Evolutionary conservation across 2,888 invertebrate species (phyloP).

Genomic region (Plebejus melissa): DNA sequence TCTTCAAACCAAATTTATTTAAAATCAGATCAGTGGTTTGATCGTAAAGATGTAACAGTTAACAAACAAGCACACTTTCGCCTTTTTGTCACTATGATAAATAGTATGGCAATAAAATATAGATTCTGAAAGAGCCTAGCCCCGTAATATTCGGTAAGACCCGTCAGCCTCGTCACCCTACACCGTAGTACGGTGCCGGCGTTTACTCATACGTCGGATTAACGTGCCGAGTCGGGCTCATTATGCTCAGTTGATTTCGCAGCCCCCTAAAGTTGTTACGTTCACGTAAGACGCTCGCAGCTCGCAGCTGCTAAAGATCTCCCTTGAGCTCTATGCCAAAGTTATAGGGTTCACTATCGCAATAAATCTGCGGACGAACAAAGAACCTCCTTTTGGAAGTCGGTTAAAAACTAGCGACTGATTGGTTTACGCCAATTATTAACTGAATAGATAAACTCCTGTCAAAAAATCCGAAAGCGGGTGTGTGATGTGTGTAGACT

Average conservation of each 20-base stretch:
- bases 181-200: conserved; percentile 3
- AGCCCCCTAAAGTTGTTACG: conserved; percentile 43
- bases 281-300: conserved; percentile 22
- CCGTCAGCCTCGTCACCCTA: background rate
- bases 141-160: background rate
- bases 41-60: no score
- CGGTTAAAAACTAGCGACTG: background rate
- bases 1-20: no score
- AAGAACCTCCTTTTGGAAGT: background rate
- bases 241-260: conserved; percentile 54
- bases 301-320: background rate
- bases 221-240: conserved; percentile 47
- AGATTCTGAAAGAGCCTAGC: no score
- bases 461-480: no score
- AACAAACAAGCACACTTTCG: no score
- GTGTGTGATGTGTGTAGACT: no score
- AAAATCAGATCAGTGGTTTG: no score
- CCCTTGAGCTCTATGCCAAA: background rate
- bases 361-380: background rate
- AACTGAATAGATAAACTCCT: no score
- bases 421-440: no score
- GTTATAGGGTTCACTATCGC: background rate
- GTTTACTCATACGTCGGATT: conserved; percentile 39
- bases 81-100: no score
- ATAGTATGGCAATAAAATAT: no score